Base-by-base conservation (phyloP, 2,888 invertebrate species). In the Chymomyza fuscimana region DNA sequence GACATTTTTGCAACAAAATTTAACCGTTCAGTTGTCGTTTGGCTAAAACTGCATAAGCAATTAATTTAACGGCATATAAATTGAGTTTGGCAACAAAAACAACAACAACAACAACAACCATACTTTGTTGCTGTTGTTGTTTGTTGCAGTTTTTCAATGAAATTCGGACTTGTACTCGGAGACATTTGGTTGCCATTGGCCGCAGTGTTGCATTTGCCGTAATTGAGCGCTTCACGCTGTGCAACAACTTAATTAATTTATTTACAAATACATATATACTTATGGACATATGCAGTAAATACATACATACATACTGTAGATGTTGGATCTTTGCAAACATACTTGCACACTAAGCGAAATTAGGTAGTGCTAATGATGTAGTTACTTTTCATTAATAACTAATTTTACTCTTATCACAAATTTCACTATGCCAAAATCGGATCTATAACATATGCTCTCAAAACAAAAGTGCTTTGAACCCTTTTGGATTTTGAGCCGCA, bases 171-270 rank as follows among this genome's bases (percentile, higher is more conserved):
- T 85, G 86, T 88, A 84, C 85, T 82, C 80, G 36, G 52, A 54
- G 52, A 54, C 52, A 19, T 16, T 19, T 19, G 52, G 52, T 19
- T 19, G 52, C 52, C 16, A 19, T 19, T n/a, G 29, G 15, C 6
- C 32, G 32, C 32, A 32, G 32, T 32, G 52, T 54, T 52, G 32
- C 56, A 63, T 65, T 56, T 40, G 78, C 75, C 56, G 72, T 88
- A 88, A 85, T 88, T 85, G 87, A 77, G 80, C 87, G 88, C 86
- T 86, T 86, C 85, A 88, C 89, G 86, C 87, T 88, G 89, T 80
- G 89, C 88, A 86, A 86, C 86, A 86, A 86, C 86, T 86, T 86
- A 86, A 86, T 86, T 88, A 86, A 86, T 80, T 86, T 88, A 77
- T 77, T 32, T 32, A 7, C 32, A 32, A 32, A 79, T 79, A 69